A percentile compares a stretch with the other conserved stretches of the same genome.
Evolutionary conservation across 2,797 vertebrate species (phyloP).

Genomic region (Peromyscus eremicus): DNA sequence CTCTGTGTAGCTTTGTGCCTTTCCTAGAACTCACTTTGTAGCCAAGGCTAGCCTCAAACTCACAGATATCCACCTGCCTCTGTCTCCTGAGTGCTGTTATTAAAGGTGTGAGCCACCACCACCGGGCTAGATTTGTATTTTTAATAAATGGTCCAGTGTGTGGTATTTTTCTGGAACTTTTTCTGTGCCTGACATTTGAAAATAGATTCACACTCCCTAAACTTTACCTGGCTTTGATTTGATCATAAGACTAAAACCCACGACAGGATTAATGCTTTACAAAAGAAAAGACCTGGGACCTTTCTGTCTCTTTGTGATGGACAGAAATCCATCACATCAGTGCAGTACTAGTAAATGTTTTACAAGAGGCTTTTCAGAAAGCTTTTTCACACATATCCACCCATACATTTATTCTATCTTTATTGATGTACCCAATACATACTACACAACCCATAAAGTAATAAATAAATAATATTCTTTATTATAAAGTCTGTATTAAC

Average conservation of each 20-base stretch:
- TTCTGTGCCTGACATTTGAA: not conserved
- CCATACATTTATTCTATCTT: not conserved
- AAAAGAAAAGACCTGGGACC: not conserved
- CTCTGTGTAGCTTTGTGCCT: too few species aligned
- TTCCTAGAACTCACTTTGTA: too few species aligned
- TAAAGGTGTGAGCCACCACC: too few species aligned
- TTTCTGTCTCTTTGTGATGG: not conserved
- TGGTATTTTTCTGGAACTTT: not conserved
- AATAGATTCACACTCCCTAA: not conserved
- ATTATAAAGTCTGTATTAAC: not conserved
- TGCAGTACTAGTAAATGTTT: not conserved
- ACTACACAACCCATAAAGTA: not conserved
- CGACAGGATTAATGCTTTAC: not conserved
- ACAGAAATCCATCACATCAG: not conserved
- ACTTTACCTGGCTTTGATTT: not conserved
- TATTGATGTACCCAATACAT: not conserved
- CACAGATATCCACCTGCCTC: too few species aligned
- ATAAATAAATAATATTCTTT: not conserved
- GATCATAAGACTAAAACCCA: not conserved
- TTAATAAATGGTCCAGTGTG: not conserved
- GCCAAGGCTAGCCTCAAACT: too few species aligned
- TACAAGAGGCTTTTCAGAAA: not conserved
- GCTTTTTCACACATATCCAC: too few species aligned
- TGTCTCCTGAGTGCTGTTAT: too few species aligned
- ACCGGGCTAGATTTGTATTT: not conserved